Evolutionary conservation across 2,888 invertebrate genomes (phyloP).

Genomic region (Lasioglossum vierecki): DNA sequence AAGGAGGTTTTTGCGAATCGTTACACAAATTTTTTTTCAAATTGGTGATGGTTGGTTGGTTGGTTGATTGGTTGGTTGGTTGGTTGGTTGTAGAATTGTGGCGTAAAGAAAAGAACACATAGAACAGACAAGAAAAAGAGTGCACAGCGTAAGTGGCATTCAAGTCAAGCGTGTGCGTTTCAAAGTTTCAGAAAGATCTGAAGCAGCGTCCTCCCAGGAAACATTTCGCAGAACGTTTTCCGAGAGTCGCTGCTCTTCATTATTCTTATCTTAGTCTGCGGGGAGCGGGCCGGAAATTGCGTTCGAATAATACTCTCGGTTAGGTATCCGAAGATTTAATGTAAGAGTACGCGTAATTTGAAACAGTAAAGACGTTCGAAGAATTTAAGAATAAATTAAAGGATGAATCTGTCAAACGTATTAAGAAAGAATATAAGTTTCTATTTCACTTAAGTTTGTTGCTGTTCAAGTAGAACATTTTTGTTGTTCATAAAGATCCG

Average conservation of each 20-base stretch:
- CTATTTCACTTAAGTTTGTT: too few species aligned
- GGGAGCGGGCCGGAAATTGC: not conserved
- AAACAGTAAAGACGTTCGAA: too few species aligned
- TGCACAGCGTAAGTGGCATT: constrained; percentile 83
- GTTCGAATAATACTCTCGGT: not conserved
- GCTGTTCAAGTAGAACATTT: too few species aligned
- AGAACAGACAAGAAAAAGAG: constrained; percentile 83
- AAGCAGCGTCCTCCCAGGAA: not conserved
- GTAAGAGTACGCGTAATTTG: too few species aligned
- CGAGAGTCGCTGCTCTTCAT: constrained; percentile 18
- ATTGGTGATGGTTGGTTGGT: constrained; percentile 48
- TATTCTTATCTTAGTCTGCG: constrained; percentile 1
- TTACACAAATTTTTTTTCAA: constrained; percentile 12
- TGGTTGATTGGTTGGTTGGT: constrained; percentile 54
- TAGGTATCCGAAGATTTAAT: too few species aligned
- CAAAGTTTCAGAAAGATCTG: constrained; percentile 16
- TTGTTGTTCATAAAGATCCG: too few species aligned
- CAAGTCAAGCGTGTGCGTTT: constrained; percentile 79
- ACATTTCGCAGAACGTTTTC: not conserved
- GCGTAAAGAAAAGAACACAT: constrained; percentile 83
- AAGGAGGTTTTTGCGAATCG: constrained; percentile 38
- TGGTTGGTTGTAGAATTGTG: constrained; percentile 71
- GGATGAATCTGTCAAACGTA: too few species aligned
- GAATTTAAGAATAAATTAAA: too few species aligned
- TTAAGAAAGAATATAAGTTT: too few species aligned